Evolutionary conservation across 2,888 invertebrate species (phyloP), one percentile per base, ranked within the genome.

Genomic region (Epinotia bilunana): DNA sequence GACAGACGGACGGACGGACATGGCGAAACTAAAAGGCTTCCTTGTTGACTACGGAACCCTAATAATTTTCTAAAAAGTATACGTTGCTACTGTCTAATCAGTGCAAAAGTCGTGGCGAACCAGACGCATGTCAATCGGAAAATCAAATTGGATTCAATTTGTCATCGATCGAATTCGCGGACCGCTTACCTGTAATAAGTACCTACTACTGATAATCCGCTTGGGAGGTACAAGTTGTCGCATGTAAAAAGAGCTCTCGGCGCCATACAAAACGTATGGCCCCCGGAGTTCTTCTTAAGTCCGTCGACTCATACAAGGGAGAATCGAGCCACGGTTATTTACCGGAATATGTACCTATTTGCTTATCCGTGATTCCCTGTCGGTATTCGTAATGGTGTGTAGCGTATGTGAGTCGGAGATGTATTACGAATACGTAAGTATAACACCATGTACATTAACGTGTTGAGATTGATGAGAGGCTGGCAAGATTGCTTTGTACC

Each of bases 341-440:
- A 61, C 43, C 58, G 16, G 72, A 39, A 53, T 68, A 28, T 1
- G 23, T 28, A 28, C 23, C 3, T 28, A 73, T 73, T 73, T 68
- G 67, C 67, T 73, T 61, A 73, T 73, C 16, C 73, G 53, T 61
- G 67, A 67, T 73, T 62, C 61, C 67, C 61, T 20, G 39, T 39
- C 64, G 46, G 57, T n/a, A 64, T 72, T 65, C 55, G 61, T 73
- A 73, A 73, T 73, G 67, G 61, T 68, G 73, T 73, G 68, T 67
- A 61, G 61, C 43, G 13, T 67, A 58, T 18, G 64, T 11, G 12
- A 63, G 72, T 49, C 43, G 57, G 58, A 64, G 23, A 49, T 58
- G 43, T 63, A 57, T 49, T 28, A 53, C 55, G 43, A 12, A 46
- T 46, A 72, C 20, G 18, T 43, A 58, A 57, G 20, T 46, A 60